Base-by-base conservation (phyloP, 2,113 vertebrate species). In the Nothobranchius furzeri region DNA sequence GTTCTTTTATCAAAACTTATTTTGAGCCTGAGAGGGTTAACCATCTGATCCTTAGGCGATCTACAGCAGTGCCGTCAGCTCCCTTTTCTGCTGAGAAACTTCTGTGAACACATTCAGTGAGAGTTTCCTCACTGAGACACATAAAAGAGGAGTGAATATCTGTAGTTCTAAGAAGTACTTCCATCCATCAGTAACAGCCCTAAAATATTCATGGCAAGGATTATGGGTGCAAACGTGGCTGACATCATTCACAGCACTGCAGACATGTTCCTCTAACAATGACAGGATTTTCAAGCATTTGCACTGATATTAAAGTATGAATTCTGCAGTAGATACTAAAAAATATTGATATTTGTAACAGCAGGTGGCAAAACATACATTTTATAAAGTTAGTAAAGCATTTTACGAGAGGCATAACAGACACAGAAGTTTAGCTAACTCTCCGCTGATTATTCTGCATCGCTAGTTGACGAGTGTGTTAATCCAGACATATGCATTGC, bases 341-440 rank as follows among this genome's bases (percentile, higher is more conserved):
- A 20, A 52, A 55, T 13, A 36, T 9, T 6, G 15, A 36, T 35
- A 36, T 13, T 40, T 9, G 49, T 24, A 59, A 43, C 45, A 76
- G 37, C n/a, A 59, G 25, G 35, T 14, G 40, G 48, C 77, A 58
- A 70, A 76, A 60, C 50, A 73, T 64, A 64, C 40, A 65, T 75
- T 64, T 68, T 46, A 57, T 25, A 20, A 11, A 45, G 3, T 11
- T 45, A 30, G 5, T 11, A 49, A 68, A 58, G 54, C 47, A 7
- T 43, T 47, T 67, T 51, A 69, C 40, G 45, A 52, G 13, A 25
- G 45, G 13, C 75, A 36, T 53, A 61, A 66, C 5, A 68, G 35
- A 53, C 67, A 43, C 13, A 11, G 25, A 40, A 42, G 37, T 53
- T 63, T 63, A 12, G 30, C 37, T 48, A 24, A 17, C 54, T 55